Evolutionary conservation across 2,113 vertebrate genomes (phyloP).

Genomic region (Dryoscopus gambensis): DNA sequence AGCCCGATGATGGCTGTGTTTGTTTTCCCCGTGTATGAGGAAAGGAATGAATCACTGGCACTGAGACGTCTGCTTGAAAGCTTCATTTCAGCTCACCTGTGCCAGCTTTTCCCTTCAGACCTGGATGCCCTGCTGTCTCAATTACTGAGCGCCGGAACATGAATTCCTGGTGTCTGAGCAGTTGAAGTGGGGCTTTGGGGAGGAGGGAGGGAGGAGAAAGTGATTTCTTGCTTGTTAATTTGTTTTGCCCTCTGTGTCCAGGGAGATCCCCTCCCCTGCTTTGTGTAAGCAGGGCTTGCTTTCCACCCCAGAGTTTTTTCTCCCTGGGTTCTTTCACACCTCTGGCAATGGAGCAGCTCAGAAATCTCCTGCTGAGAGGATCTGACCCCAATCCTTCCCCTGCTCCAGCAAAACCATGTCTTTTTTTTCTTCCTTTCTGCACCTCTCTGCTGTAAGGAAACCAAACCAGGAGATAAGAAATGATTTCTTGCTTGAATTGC

Average conservation of each 20-base stretch:
- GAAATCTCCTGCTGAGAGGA: background rate
- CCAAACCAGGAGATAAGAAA: background rate
- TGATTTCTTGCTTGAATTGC: background rate
- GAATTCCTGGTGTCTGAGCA: slow-evolving; percentile 10
- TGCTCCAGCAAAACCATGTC: background rate
- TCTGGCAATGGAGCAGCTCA: background rate
- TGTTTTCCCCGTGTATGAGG: background rate
- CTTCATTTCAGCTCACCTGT: background rate
- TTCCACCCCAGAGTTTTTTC: background rate
- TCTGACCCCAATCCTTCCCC: background rate
- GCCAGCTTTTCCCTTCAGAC: background rate
- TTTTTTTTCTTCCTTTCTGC: background rate
- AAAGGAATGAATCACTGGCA: background rate
- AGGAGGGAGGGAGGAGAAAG: background rate
- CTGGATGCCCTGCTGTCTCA: slow-evolving; percentile 1
- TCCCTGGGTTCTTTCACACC: background rate
- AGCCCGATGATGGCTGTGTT: background rate
- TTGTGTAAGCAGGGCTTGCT: background rate
- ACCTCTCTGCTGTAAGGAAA: background rate
- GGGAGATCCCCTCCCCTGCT: background rate
- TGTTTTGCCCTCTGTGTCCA: slow-evolving; percentile 36
- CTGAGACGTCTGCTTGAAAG: background rate
- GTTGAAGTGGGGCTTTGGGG: background rate
- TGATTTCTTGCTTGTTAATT: slow-evolving; percentile 53
- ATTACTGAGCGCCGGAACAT: background rate